Evolutionary conservation across 2,888 invertebrate species (phyloP).

Genomic region (Synanthedon vespiformis): DNA sequence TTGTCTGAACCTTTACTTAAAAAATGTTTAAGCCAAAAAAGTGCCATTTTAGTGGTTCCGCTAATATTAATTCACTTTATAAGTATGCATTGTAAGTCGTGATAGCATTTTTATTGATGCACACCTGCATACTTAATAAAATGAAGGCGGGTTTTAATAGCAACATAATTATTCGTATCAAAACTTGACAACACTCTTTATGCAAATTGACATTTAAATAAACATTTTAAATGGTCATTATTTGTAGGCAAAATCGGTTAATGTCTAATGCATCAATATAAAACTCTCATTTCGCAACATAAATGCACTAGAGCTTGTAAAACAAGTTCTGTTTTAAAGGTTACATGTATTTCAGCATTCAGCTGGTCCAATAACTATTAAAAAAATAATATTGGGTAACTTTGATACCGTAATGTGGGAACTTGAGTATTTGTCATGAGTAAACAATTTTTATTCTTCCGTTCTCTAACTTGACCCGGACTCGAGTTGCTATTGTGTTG

Average conservation of each 20-base stretch:
- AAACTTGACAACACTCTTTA: constrained; percentile 9
- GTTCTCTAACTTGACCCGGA: constrained; percentile 18
- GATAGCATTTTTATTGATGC: constrained; percentile 23
- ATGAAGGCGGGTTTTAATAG: constrained; percentile 1
- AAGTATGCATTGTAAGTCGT: constrained; percentile 10
- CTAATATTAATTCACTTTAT: constrained; percentile 8
- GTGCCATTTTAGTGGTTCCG: constrained; percentile 18
- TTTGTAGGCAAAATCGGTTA: constrained; percentile 2
- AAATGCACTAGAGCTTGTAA: constrained; percentile 3
- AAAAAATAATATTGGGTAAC: background rate
- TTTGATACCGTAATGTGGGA: constrained; percentile 1
- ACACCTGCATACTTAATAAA: constrained; percentile 10
- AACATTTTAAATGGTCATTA: background rate
- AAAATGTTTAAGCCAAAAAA: too few relatives aligned
- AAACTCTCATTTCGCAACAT: constrained; percentile 7
- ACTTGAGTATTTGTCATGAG: constrained; percentile 5
- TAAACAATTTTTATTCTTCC: constrained; percentile 8
- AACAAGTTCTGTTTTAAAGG: constrained; percentile 1
- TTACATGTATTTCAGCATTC: constrained; percentile 1
- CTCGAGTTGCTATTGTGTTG: constrained; percentile 8
- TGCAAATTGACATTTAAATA: constrained; percentile 10
- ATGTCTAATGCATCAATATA: constrained; percentile 6
- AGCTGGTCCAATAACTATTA: background rate
- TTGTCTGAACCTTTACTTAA: too few relatives aligned
- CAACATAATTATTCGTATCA: background rate